phyloP scores from a whole-genome alignment of 2,797 vertebrate species.

The Neostethus bicornis region DNA sequence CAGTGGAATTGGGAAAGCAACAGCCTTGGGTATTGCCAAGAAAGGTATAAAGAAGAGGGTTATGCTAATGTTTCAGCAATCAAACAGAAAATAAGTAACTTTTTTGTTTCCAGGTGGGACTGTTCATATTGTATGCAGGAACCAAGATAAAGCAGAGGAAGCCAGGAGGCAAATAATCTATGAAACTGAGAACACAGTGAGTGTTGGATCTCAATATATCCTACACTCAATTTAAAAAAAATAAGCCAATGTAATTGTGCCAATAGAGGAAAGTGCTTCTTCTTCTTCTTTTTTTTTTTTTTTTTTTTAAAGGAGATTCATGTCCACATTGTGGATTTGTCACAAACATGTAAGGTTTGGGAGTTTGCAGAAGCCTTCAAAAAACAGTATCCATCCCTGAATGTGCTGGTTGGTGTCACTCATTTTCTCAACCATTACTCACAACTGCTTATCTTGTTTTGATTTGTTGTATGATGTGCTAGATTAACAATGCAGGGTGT shows the following conservation, averaged over 20 bases:
- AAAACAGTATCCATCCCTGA: conserved; percentile 70
- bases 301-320: conserved; percentile 70
- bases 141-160: conserved; percentile 74
- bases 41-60: conserved; percentile 61
- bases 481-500: conserved; percentile 83
- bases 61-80: background rate
- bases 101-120: conserved; percentile 70
- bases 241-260: background rate
- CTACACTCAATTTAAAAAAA: too few relatives aligned
- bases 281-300: background rate
- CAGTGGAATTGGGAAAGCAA: conserved; percentile 78
- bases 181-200: conserved; percentile 74
- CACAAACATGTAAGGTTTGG: conserved; percentile 75
- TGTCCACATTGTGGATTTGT: conserved; percentile 78
- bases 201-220: too few relatives aligned
- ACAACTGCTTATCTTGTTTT: background rate
- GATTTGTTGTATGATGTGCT: background rate
- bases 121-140: conserved; percentile 80
- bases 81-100: background rate
- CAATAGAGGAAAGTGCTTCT: background rate
- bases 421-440: background rate
- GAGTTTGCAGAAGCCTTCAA: conserved; percentile 80
- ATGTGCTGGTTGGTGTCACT: conserved; percentile 73
- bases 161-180: conserved; percentile 70
- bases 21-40: conserved; percentile 77